These are phyloP conservation scores for Eristalinus sepulchralis DNA, from an alignment of 2,888 invertebrate species.

Conservation along the genomic window DNA sequence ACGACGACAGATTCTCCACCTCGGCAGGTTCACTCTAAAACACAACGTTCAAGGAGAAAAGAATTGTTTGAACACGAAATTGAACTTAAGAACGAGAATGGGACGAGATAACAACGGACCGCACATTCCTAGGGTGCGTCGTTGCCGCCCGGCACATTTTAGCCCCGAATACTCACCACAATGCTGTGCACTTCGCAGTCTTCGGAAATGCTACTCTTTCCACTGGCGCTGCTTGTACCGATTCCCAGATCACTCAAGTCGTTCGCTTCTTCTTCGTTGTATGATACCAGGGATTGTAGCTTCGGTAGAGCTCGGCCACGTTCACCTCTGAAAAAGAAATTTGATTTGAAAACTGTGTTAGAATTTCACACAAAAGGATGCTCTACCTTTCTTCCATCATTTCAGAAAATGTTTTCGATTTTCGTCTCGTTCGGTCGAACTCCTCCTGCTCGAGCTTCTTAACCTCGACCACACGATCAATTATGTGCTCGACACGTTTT, in stretches of 20 bases:
- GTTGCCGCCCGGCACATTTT: background rate
- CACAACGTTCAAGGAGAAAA: conserved; percentile 62
- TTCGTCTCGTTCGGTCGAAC: conserved; percentile 86
- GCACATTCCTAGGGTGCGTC: background rate
- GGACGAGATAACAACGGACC: conserved; percentile 13
- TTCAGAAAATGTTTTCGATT: conserved; percentile 96
- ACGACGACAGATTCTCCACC: conserved; percentile 77
- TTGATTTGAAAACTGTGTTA: background rate
- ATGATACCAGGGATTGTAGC: conserved; percentile 85
- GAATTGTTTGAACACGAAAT: conserved; percentile 26
- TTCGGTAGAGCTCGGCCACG: conserved; percentile 83
- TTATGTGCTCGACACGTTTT: conserved; percentile 95
- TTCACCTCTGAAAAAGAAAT: conserved; percentile 75
- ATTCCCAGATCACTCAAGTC: conserved; percentile 93
- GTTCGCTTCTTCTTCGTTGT: conserved; percentile 90
- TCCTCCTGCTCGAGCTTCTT: conserved; percentile 92
- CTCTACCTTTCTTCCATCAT: conserved; percentile 93
- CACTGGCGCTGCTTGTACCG: conserved; percentile 84
- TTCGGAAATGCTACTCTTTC: conserved; percentile 85
- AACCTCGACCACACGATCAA: conserved; percentile 93
- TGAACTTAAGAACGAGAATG: conserved; percentile 10
- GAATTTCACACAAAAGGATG: background rate
- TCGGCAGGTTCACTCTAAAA: conserved; percentile 85
- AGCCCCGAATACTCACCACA: conserved; percentile 81
- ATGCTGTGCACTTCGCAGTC: conserved; percentile 85